A percentile compares a stretch with the other conserved stretches of the same genome.
These are phyloP conservation scores for Crotalus horridus DNA, from an alignment of 2,113 vertebrate genomes.

Conservation along the genomic window DNA sequence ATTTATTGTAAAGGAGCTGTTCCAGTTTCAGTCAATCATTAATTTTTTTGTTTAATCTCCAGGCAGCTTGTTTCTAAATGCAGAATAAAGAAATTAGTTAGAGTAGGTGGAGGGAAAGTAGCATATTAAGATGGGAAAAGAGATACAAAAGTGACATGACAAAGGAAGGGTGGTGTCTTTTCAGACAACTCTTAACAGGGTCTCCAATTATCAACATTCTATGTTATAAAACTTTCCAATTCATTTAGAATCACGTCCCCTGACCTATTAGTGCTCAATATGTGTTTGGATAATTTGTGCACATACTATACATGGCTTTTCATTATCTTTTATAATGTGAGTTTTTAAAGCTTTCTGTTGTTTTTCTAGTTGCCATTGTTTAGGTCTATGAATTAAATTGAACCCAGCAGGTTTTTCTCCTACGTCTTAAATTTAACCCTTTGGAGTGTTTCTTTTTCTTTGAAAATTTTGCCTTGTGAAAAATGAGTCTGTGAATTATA, in stretches of 20 bases:
- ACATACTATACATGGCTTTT: background rate
- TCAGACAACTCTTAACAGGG: background rate
- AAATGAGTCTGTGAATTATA: background rate
- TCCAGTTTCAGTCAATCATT: conserved; percentile 16
- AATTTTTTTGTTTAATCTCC: background rate
- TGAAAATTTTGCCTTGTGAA: background rate
- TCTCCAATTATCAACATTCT: background rate
- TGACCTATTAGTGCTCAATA: background rate
- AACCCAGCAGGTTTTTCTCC: background rate
- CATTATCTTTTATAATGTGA: background rate
- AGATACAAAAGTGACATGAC: background rate
- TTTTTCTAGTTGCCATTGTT: background rate
- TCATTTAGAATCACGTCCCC: background rate
- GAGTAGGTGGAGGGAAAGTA: background rate
- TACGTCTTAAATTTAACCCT: background rate
- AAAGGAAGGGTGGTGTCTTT: background rate
- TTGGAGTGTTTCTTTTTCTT: background rate
- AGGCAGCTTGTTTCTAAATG: background rate
- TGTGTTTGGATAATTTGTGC: background rate
- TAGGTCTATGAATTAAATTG: background rate
- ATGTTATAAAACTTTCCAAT: background rate
- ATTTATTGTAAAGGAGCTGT: background rate
- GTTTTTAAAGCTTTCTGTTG: background rate
- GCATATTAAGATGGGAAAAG: background rate
- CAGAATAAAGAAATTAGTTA: background rate